Base-by-base conservation (phyloP, 2,113 vertebrate genomes). In the Hucho hucho region DNA sequence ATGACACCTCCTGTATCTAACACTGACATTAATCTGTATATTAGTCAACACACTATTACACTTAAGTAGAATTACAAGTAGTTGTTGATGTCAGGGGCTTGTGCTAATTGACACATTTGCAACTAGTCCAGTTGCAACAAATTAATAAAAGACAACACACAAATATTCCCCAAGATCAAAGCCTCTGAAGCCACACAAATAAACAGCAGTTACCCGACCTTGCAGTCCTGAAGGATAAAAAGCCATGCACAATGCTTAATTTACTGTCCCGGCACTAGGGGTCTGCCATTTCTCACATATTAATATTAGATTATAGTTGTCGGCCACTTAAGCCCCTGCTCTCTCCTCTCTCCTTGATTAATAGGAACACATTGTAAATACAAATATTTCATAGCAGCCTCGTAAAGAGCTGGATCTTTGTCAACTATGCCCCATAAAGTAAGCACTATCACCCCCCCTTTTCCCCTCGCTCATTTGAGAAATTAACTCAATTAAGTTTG, bases 221-320 rank as follows among this genome's bases (percentile, higher is more conserved):
- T 79, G 83, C 76, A 20, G 79, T 85, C 84, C 78, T 85, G 25
- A 88, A 81, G 85, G 83, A 93, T 90, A 92, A 94, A 43, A 95
- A 94, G 93, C 92, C 95, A 94, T 96, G 95, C 94, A 96, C 96
- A 96, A 95, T 94, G 89, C 96, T 95, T 97, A 96, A 98, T 98
- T 97, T 98, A 97, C 95, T 95, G 94, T 97, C 95, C 37, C 93
- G 87, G 82, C 88, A 83, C 92, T 94, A 87, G 83, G 92, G 90
- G 92, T 89, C 93, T 88, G 87, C 94, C 94, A 95, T 97, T 95
- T 95, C 94, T 97, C 95, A 96, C 94, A 91, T 94, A 95, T 95
- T 95, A 95, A 95, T 95, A 95, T 96, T 96, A 95, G 93, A 95
- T 96, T 95, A 95, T 89, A 92, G 92, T 92, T 93, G 91, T 94